Conservation (phyloP, 2,797 vertebrate species). For the Parauchenoglanis ngamensis region DNA sequence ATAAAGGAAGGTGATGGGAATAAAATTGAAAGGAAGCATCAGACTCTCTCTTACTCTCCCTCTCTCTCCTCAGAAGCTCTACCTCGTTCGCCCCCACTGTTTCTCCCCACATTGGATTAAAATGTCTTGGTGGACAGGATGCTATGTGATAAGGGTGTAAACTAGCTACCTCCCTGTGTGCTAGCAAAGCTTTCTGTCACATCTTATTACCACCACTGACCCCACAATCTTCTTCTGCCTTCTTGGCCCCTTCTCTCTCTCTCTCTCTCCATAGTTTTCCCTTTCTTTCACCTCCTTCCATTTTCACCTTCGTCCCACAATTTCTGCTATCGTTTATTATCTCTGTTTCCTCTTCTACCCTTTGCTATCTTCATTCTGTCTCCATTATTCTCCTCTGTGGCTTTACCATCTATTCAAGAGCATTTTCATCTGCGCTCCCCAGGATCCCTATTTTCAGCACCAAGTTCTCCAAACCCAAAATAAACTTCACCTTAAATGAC, state of each 20-base stretch:
- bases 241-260: slow-evolving; percentile 14
- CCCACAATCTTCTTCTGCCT: slow-evolving; percentile 38
- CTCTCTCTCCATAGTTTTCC: slow-evolving; percentile 19
- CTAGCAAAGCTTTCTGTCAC: slow-evolving; percentile 72
- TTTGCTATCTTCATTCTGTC: not conserved
- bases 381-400: not conserved
- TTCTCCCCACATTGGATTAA: slow-evolving; percentile 68
- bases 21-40: slow-evolving; percentile 30
- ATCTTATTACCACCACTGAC: slow-evolving; percentile 70
- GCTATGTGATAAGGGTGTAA: slow-evolving; percentile 75
- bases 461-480: not conserved
- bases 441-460: slow-evolving; percentile 24
- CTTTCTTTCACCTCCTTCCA: slow-evolving; percentile 17
- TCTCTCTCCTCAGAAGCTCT: slow-evolving; percentile 11
- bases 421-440: slow-evolving; percentile 11
- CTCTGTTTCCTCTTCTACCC: not conserved
- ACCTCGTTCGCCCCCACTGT: slow-evolving; percentile 52
- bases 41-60: not conserved
- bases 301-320: slow-evolving; percentile 2
- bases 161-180: slow-evolving; percentile 69
- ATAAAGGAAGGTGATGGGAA: not conserved
- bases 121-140: slow-evolving; percentile 67
- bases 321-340: slow-evolving; percentile 13
- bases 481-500: slow-evolving; percentile 28
- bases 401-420: slow-evolving; percentile 12